These are phyloP conservation scores for Crambe crambe DNA, from an alignment of 37 sponge, comb jelly and placozoan genomes.

Conservation along the genomic window DNA sequence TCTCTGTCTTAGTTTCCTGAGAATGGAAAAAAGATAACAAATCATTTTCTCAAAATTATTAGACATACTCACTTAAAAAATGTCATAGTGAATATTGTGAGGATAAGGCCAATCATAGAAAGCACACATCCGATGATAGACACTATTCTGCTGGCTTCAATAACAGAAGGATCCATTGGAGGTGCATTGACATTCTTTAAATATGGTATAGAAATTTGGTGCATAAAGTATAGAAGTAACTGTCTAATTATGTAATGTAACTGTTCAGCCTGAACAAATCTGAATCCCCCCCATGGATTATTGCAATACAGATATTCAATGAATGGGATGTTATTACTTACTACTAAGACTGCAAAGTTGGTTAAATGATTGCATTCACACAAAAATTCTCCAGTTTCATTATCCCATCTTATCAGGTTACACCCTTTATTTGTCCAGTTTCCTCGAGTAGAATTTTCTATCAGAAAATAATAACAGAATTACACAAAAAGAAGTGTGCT, in stretches of 20 bases:
- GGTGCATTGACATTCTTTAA: conserved; percentile 58
- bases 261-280: no score
- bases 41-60: no score
- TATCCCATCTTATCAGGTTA: not conserved
- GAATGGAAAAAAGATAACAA: not conserved
- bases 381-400: conserved; percentile 1
- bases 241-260: no score
- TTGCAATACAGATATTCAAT: no score
- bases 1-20: conserved; percentile 38
- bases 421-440: conserved; percentile 52
- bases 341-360: conserved; percentile 72
- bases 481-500: not conserved
- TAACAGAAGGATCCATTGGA: not conserved
- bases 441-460: conserved; percentile 6
- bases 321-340: no score
- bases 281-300: no score
- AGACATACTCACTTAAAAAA: conserved; percentile 36
- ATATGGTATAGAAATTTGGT: not conserved
- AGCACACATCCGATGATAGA: conserved; percentile 34
- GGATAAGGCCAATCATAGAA: conserved; percentile 43
- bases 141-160: conserved; percentile 4
- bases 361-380: conserved; percentile 74
- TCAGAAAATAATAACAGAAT: not conserved
- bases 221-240: no score
- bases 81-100: conserved; percentile 20